Evolutionary conservation across 1,140 invertebrate genomes (phyloP), one percentile per base, ranked within the genome.

Genomic region (Plectrocnemia conspersa): DNA sequence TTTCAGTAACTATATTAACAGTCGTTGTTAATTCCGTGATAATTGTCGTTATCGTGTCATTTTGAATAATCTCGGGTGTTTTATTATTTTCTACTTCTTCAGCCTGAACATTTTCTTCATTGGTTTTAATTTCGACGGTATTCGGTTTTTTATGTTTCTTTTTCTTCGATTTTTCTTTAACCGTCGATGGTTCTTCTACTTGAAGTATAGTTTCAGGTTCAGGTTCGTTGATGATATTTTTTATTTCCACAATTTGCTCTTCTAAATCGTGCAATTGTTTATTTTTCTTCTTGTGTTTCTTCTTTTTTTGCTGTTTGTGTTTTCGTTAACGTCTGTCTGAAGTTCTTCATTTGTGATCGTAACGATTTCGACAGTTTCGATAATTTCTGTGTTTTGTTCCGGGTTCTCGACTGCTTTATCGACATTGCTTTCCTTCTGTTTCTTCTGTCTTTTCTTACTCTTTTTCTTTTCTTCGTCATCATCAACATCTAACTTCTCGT

Each of bases 321-420:
- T 35, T 4, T 35, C 2, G 16, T 35, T 15, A 11, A 15, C 3
- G 32, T 35, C 32, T 15, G 11, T 11, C 16, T 3, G 32, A 3
- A 11, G 32, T 11, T 4, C 32, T 11, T 35, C 32, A 45, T 42
- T 10, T 18, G 11, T 42, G 21, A 19, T 21, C 18, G 10, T 33
- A 40, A 35, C 42, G 6, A 15, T 6, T 2, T 24, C 36, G 11
- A 19, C n/a, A 18, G 11, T 74, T 53, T 76, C 71, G 72, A 78
- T 72, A 52, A 68, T 64, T 36, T 75, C 74, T 35, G 80, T 80
- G 64, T 81, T 78, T 64, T 73, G 75, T 11, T 79, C 64, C 47
- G 77, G 79, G 64, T 77, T 79, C 61, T 83, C 81, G 58, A 82
- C 78, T 61, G 83, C 80, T 63, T 82, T 77, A 44, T 76, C 76